Conservation (phyloP, 2,113 vertebrate genomes). For the Lepisosteus oculatus region DNA sequence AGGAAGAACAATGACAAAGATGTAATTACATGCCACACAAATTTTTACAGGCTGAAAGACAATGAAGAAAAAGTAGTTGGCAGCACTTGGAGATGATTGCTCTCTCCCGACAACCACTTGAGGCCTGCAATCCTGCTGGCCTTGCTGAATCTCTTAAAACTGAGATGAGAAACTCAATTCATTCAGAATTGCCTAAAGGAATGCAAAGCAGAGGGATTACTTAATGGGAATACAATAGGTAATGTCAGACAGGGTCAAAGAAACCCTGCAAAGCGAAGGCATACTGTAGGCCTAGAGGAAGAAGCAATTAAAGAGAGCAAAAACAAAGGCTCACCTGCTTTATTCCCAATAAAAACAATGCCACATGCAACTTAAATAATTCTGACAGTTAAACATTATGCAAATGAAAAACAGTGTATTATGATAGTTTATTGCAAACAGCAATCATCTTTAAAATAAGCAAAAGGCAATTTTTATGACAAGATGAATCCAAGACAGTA, state of each 20-base stretch:
- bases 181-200: neutral
- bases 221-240: slow-evolving; percentile 6
- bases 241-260: neutral
- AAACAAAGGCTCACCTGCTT: neutral
- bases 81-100: too few species aligned
- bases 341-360: too few species aligned
- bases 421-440: slow-evolving; percentile 50
- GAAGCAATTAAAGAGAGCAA: neutral
- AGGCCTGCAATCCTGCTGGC: too few species aligned
- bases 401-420: slow-evolving; percentile 18
- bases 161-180: neutral
- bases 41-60: too few species aligned
- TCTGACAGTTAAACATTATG: slow-evolving; percentile 23
- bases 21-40: too few species aligned
- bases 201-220: slow-evolving; percentile 4
- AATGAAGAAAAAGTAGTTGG: too few species aligned
- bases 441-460: slow-evolving; percentile 40
- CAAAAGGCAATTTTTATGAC: slow-evolving; percentile 1
- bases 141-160: neutral
- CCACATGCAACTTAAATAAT: neutral
- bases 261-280: too few species aligned
- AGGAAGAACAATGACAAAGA: too few species aligned
- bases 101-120: too few species aligned
- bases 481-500: slow-evolving; percentile 39
- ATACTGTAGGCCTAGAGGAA: neutral